phyloP scores from a whole-genome alignment of 2,797 vertebrate genomes.

The Pogonophryne albipinna region DNA sequence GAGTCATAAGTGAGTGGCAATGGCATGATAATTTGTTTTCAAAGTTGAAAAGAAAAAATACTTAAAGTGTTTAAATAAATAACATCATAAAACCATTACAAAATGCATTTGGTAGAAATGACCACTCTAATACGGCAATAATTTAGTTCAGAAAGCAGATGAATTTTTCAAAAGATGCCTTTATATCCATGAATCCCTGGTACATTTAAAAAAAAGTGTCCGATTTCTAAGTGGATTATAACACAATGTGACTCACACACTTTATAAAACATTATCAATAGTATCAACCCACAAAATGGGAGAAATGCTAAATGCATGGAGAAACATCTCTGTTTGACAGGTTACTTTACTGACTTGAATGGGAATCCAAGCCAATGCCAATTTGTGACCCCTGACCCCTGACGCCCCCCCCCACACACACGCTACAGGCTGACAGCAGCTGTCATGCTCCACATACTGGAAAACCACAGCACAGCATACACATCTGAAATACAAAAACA shows the following conservation, averaged over 20 bases:
- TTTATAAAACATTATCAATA: not conserved
- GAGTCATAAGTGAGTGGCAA: slow-evolving; percentile 58
- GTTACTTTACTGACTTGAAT: slow-evolving; percentile 28
- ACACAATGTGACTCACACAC: not conserved
- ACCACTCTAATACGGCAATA: slow-evolving; percentile 29
- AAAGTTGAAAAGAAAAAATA: slow-evolving; percentile 3
- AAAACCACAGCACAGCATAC: slow-evolving; percentile 52
- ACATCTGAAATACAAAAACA: slow-evolving; percentile 50
- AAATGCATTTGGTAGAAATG: slow-evolving; percentile 43
- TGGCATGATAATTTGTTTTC: slow-evolving; percentile 52
- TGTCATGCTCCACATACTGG: slow-evolving; percentile 36
- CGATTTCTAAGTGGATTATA: slow-evolving; percentile 19
- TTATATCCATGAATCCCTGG: not conserved
- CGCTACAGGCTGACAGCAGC: slow-evolving; percentile 56
- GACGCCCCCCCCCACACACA: not conserved
- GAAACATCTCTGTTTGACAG: slow-evolving; percentile 15
- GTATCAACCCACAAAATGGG: not conserved
- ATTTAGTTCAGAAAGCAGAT: slow-evolving; percentile 20
- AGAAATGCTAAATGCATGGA: not conserved
- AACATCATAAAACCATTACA: slow-evolving; percentile 38
- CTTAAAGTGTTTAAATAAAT: slow-evolving; percentile 48
- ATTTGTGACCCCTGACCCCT: slow-evolving; percentile 45
- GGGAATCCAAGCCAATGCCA: slow-evolving; percentile 8
- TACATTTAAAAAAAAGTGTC: slow-evolving; percentile 7
- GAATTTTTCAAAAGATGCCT: not conserved